Evolutionary conservation across 2,888 invertebrate species (phyloP).

Genomic region (Anaspis maculata): DNA sequence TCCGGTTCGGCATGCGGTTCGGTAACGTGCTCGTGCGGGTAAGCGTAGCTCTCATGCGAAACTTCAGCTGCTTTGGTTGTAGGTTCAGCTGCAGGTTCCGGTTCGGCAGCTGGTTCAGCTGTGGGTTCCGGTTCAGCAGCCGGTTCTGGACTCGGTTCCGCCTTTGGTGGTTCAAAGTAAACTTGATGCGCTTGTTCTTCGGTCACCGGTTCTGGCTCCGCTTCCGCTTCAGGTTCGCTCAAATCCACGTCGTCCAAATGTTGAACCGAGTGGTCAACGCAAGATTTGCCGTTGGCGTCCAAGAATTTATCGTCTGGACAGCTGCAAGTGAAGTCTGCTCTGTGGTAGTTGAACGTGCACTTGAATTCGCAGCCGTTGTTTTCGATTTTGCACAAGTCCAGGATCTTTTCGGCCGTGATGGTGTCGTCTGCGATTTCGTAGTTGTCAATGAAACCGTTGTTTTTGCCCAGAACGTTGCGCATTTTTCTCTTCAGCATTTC

Average conservation of each 20-base stretch:
- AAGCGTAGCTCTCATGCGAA: conserved; percentile 1
- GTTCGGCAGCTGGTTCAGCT: conserved; percentile 15
- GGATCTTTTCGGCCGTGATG: conserved; percentile 48
- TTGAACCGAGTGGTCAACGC: conserved; percentile 26
- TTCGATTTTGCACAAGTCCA: conserved; percentile 58
- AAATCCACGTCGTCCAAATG: conserved; percentile 18
- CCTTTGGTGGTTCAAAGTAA: conserved; percentile 18
- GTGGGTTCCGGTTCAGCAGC: conserved; percentile 19
- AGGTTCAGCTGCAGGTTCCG: conserved; percentile 16
- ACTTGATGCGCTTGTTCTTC: conserved; percentile 31
- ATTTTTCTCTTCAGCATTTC: conserved; percentile 45
- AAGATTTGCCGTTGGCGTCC: conserved; percentile 43
- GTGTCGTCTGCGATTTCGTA: conserved; percentile 46
- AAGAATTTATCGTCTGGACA: conserved; percentile 53
- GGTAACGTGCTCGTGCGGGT: conserved; percentile 14
- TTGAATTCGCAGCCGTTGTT: conserved; percentile 57
- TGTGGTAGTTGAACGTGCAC: conserved; percentile 58
- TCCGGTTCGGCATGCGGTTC: conserved; percentile 23
- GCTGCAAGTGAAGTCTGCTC: conserved; percentile 55
- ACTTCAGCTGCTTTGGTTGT: not conserved
- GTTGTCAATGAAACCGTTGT: conserved; percentile 45
- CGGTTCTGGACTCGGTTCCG: conserved; percentile 22
- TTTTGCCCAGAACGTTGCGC: conserved; percentile 43
- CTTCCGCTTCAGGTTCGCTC: conserved; percentile 26
- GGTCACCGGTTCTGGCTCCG: conserved; percentile 40